Base-by-base conservation (phyloP, 1,140 invertebrate species). In the Triops longicaudatus region DNA sequence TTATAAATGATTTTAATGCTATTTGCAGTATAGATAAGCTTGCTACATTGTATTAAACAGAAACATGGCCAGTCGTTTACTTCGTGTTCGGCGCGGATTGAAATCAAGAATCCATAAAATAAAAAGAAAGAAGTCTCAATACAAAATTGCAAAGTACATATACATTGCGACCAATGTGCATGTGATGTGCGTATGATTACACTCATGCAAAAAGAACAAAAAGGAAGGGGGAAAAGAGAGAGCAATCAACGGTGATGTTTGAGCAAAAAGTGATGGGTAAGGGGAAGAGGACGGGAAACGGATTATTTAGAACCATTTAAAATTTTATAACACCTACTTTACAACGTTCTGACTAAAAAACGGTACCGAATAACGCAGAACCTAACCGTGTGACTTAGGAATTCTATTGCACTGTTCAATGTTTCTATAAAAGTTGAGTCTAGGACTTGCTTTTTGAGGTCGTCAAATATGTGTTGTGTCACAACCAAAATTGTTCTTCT, bases 321-420 rank as follows among this genome's bases (percentile, higher is more conserved):
- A 22, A 63, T n/a, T 17, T 63, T 1, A 63, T 63, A 63, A 63
- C 50, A 63, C 22, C 50, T 63, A 63, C 50, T 63, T 63, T 63
- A 63, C 50, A 63, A 63, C 22, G 50, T 63, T 22, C 22, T 63
- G 50, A 63, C 50, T 63, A 63, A 63, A 63, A 63, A 63, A 17
- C 50, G 22, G 14, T 63, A 63, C 50, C 22, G 14, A 63, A 63
- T 22, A 63, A 63, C 22, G 50, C 50, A 63, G 50, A n/a, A 63
- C 17, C 50, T 63, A 63, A 63, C 50, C 50, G 22, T 63, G 50
- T 63, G 50, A 63, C 50, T 63, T 63, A 63, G 50, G 50, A 63
- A 63, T 63, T 37, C 50, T 63, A 63, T 63, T 63, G 50, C 50
- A 63, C 50, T 63, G 50, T 63, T 63, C 50, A n/a, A 63, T 63